Evolutionary conservation across 2,797 vertebrate species (phyloP).

Genomic region (Falco columbarius): DNA sequence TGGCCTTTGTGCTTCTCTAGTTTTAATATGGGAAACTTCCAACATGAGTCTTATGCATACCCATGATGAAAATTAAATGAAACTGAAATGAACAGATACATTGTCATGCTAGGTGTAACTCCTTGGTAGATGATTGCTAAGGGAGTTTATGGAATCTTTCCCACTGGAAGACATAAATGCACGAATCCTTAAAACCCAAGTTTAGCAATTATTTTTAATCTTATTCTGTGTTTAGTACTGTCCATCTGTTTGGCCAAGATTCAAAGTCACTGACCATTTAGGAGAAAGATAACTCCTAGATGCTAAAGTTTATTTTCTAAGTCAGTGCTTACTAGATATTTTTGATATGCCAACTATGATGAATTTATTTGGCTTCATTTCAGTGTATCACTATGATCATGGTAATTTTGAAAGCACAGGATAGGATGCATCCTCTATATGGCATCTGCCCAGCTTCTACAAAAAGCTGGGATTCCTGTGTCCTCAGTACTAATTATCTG

Average conservation of each 20-base stretch:
- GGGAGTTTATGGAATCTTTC: neutral
- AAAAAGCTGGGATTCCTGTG: neutral
- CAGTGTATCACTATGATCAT: neutral
- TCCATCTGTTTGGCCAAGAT: neutral
- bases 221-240: neutral
- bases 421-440: neutral
- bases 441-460: neutral
- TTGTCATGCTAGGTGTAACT: neutral
- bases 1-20: neutral
- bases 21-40: neutral
- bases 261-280: neutral
- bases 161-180: neutral
- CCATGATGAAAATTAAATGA: neutral
- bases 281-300: neutral
- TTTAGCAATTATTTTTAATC: neutral
- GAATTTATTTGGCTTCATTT: neutral
- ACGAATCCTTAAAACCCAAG: neutral
- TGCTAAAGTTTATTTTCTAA: neutral
- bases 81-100: neutral
- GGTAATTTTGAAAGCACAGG: neutral
- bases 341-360: neutral
- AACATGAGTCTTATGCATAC: neutral
- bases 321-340: neutral
- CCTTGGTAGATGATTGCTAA: neutral
- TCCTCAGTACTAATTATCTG: neutral